Percentiles rank a stretch among this genome's conserved stretches.
phyloP scores from a whole-genome alignment of 2,888 invertebrate species.

The Crioceris asparagi region DNA sequence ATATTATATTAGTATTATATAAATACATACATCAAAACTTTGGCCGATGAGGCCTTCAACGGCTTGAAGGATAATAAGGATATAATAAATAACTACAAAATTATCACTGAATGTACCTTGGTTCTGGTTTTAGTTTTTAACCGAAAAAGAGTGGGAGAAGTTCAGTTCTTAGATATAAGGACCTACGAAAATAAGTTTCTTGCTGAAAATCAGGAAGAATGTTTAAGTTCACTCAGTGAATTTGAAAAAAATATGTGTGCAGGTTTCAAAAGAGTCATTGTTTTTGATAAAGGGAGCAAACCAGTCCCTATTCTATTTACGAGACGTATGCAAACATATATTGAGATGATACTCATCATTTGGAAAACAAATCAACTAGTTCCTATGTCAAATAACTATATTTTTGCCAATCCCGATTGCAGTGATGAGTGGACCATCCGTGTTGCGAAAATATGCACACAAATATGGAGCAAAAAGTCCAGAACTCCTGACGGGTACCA shows the following conservation, averaged over 20 bases:
- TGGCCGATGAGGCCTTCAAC: conserved; percentile 1
- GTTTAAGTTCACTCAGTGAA: conserved; percentile 8
- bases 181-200: conserved; percentile 5
- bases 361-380: conserved; percentile 14
- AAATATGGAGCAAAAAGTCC: conserved; percentile 18
- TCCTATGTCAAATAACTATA: conserved; percentile 15
- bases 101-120: conserved; percentile 10
- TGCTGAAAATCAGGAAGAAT: conserved; percentile 10
- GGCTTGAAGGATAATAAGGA: neutral
- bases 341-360: conserved; percentile 7
- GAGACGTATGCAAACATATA: conserved; percentile 7
- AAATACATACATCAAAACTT: neutral
- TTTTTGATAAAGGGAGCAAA: conserved; percentile 15
- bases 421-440: conserved; percentile 15
- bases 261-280: conserved; percentile 12
- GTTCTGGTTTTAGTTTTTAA: conserved; percentile 10
- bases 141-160: conserved; percentile 7
- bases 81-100: conserved; percentile 18
- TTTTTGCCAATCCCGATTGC: conserved; percentile 19
- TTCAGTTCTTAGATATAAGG: conserved; percentile 8
- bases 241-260: conserved; percentile 11
- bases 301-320: conserved; percentile 16
- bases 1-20: no score
- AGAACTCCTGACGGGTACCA: conserved; percentile 12
- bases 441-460: conserved; percentile 12